Evolutionary conservation across 1,140 invertebrate genomes (phyloP), one percentile per base, ranked within the genome.

Genomic region (Vanessa tameamea): DNA sequence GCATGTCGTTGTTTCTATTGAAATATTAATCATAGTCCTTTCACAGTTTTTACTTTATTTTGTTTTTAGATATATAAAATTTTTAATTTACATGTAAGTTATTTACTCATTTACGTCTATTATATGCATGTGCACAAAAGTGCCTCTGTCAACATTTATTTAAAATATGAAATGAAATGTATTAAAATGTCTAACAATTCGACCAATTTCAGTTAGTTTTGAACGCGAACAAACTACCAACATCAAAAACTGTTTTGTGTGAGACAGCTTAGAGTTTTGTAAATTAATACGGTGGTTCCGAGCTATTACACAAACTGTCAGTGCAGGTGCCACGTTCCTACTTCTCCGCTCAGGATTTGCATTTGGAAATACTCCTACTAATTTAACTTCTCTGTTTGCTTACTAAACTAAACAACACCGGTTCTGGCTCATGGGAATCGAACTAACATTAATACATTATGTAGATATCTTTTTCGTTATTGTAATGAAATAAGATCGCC

Each of bases 201-300:
- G 6, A 16, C n/a, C 57, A 70, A 51, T 70, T 70, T 70, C 31
- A 63, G 23, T 64, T 55, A 37, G 43, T 16, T 50, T n/a, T 71
- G 63, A 73, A 47, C 53, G 51, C 55, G 68, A 73, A 78, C 72
- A 77, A 78, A 79, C 78, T 79, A 65, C 76, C 64, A 74, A 75
- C 82, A 82, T 89, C 87, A 88, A 90, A 91, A 90, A 90, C 87
- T 86, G 83, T 88, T 90, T 86, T 84, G 84, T 77, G 78, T 65
- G 81, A 83, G 84, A 89, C 83, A 84, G 87, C 79, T 87, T 74
- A 77, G 81, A 90, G 88, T 91, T 92, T 91, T 88, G 86, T 87
- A 87, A 91, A 92, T 91, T 90, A 91, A 91, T 91, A 89, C 85
- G 78, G 87, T 84, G 85, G 89, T 92, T 91, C 85, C 84, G 83